Evolutionary conservation across 2,888 invertebrate species (phyloP).

Genomic region (Euspilapteryx auroguttella): DNA sequence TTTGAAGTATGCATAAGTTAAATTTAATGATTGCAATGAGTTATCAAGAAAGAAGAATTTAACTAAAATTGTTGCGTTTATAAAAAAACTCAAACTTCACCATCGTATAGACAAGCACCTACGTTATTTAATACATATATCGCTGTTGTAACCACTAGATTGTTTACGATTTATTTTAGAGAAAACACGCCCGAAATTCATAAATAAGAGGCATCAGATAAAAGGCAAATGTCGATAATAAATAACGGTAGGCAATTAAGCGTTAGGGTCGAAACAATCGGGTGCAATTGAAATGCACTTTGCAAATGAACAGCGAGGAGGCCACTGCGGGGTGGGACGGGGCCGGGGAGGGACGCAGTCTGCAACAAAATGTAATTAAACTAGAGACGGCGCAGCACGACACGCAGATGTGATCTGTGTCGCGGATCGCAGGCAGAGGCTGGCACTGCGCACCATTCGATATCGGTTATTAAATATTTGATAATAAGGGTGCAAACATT

Average conservation of each 20-base stretch:
- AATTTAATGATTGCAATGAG: too few relatives aligned
- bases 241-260: conserved; percentile 50
- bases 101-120: too few relatives aligned
- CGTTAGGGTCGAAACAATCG: conserved; percentile 40
- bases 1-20: too few relatives aligned
- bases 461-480: too few relatives aligned
- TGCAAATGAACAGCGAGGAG: conserved; percentile 50
- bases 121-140: too few relatives aligned
- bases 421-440: too few relatives aligned
- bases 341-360: conserved; percentile 12
- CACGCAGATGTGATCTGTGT: conserved; percentile 24
- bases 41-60: too few relatives aligned
- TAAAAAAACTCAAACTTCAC: too few relatives aligned
- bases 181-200: conserved; percentile 11
- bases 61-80: too few relatives aligned
- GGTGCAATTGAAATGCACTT: conserved; percentile 55
- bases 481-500: too few relatives aligned
- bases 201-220: conserved; percentile 21
- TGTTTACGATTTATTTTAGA: conserved; percentile 11
- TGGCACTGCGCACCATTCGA: too few relatives aligned
- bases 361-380: conserved; percentile 39
- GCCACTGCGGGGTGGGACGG: conserved; percentile 10
- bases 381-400: conserved; percentile 24
- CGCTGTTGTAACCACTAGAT: too few relatives aligned
- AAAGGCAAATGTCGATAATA: conserved; percentile 46